Base-by-base conservation (phyloP, 2,888 invertebrate species). In the Lasioglossum morio region DNA sequence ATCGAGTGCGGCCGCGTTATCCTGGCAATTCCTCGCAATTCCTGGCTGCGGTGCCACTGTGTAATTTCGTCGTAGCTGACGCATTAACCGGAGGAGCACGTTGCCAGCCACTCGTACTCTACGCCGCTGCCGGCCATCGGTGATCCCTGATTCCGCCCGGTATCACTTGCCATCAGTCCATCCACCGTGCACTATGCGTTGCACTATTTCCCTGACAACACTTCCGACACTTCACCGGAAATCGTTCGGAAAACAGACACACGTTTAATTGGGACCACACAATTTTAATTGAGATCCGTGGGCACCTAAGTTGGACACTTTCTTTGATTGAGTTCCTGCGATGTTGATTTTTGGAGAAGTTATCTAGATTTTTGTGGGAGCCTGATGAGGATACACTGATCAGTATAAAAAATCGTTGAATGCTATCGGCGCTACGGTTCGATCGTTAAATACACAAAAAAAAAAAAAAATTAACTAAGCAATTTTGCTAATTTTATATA, bases 1-100 rank as follows among this genome's bases (percentile, higher is more conserved):
- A 90, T 83, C 84, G 81, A 81, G 57, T 48, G 72, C 53, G 70
- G 72, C 78, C 46, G 81, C 89, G 88, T 89, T 86, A 89, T 90
- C 86, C 86, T 77, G 82, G 53, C 53, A 53, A 53, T 53, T 53
- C 53, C 53, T 53, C 53, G 77, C 81, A 85, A 87, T 91, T 90
- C 72, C 86, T 81, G 81, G 76, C 78, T 60, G 70, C 79, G 73
- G 37, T 77, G 77, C 82, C 77, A 43, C 60, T 30, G 53, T 72
- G 89, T 83, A 90, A 86, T 90, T 89, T 83, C 85, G 82, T 79
- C 76, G 81, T 69, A 40, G 70, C 37, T 73, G 69, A 8, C 53
- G 72, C 77, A 79, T 87, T 88, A 90, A 81, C 79, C 79, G 80
- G 46, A 40, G 81, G 60, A 72, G 75, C 63, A 77, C 85, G 70